phyloP scores from a whole-genome alignment of 2,113 vertebrate genomes.

The Cromileptes altivelis region DNA sequence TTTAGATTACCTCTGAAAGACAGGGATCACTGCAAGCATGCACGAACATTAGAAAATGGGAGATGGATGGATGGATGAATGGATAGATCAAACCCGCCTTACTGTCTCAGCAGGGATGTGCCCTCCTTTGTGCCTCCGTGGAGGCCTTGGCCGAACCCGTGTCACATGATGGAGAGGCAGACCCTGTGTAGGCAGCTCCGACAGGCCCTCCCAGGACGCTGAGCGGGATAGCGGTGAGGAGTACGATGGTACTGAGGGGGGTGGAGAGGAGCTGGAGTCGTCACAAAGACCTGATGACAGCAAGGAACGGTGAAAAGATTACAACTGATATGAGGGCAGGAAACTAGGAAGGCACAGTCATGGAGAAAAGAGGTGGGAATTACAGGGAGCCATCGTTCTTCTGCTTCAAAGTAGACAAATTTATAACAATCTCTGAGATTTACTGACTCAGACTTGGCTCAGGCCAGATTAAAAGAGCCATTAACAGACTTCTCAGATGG shows the following conservation, averaged over 20 bases:
- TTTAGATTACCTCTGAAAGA: slow-evolving; percentile 55
- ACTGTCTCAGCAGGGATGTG: slow-evolving; percentile 80
- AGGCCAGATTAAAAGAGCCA: slow-evolving; percentile 30
- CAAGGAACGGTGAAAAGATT: slow-evolving; percentile 8
- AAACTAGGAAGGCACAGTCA: slow-evolving; percentile 5
- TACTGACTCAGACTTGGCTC: slow-evolving; percentile 29
- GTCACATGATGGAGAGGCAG: slow-evolving; percentile 89
- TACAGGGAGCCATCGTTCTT: slow-evolving; percentile 32
- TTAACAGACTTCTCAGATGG: slow-evolving; percentile 50
- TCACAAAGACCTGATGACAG: slow-evolving; percentile 76
- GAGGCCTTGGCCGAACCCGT: slow-evolving; percentile 88
- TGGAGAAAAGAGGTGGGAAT: background rate
- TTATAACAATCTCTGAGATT: slow-evolving; percentile 43
- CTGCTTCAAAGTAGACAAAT: slow-evolving; percentile 1
- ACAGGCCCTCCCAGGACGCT: slow-evolving; percentile 88
- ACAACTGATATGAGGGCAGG: slow-evolving; percentile 1
- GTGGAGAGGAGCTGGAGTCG: slow-evolving; percentile 83
- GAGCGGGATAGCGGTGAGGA: slow-evolving; percentile 84
- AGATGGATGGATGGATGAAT: background rate
- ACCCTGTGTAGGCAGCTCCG: slow-evolving; percentile 89
- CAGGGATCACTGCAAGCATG: slow-evolving; percentile 44
- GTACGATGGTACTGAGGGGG: slow-evolving; percentile 83
- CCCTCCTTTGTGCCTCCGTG: slow-evolving; percentile 82
- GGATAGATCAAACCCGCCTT: slow-evolving; percentile 8
- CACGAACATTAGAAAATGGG: slow-evolving; percentile 35